A percentile compares a stretch with the other conserved stretches of the same genome.
Conservation (phyloP, 2,888 invertebrate genomes). For the Aspidapion aeneum region DNA sequence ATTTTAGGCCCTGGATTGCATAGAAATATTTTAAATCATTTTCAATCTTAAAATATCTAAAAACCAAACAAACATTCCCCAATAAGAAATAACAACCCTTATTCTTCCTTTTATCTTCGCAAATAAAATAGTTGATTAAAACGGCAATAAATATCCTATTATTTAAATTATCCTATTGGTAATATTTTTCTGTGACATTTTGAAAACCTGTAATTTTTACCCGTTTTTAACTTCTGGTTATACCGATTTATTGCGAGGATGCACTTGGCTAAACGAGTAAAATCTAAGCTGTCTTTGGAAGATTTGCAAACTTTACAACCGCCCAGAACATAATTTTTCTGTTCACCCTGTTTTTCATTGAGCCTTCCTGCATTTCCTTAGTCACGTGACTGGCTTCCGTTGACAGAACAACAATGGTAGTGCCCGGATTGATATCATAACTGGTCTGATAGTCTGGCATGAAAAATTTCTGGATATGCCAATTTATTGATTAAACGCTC, state of each 20-base stretch:
- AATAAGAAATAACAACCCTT: background rate
- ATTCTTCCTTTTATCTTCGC: conserved; percentile 19
- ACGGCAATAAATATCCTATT: conserved; percentile 41
- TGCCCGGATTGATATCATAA: conserved; percentile 34
- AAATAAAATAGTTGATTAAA: conserved; percentile 37
- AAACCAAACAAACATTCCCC: too few relatives aligned
- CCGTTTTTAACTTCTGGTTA: conserved; percentile 20
- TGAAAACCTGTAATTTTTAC: conserved; percentile 28
- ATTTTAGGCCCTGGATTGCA: too few relatives aligned
- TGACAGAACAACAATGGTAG: conserved; percentile 42
- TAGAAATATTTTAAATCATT: background rate
- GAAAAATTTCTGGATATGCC: too few relatives aligned
- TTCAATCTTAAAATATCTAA: background rate
- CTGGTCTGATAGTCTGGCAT: conserved; percentile 31
- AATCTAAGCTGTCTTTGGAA: conserved; percentile 26
- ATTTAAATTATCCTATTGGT: conserved; percentile 31
- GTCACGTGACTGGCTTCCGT: conserved; percentile 35
- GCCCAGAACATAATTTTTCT: conserved; percentile 31
- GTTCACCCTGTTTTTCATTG: conserved; percentile 31
- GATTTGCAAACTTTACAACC: conserved; percentile 34
- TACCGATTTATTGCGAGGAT: conserved; percentile 26
- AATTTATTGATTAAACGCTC: too few relatives aligned
- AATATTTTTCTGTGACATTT: conserved; percentile 28
- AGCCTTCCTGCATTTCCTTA: conserved; percentile 30
- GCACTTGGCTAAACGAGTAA: conserved; percentile 28